Evolutionary conservation across 2,113 vertebrate genomes (phyloP).

Genomic region (Anguilla rostrata): DNA sequence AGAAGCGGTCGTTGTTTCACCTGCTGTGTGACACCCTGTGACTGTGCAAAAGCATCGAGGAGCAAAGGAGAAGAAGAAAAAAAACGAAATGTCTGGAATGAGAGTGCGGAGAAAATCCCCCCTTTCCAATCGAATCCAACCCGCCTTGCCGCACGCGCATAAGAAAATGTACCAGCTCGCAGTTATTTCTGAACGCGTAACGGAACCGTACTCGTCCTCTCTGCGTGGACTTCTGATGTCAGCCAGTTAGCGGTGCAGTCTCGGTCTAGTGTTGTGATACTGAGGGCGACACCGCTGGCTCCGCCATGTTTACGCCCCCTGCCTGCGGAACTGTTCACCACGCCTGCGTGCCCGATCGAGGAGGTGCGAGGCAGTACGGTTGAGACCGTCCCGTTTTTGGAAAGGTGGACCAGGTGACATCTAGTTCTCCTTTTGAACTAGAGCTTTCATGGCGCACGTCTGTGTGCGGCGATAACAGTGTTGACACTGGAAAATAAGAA

Average conservation of each 20-base stretch:
- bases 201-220: conserved; percentile 45
- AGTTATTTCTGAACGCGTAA: conserved; percentile 43
- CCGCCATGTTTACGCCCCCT: conserved; percentile 97
- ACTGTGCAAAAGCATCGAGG: conserved; percentile 59
- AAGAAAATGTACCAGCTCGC: conserved; percentile 55
- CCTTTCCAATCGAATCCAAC: conserved; percentile 47
- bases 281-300: conserved; percentile 66
- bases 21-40: conserved; percentile 63
- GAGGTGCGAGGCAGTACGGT: conserved; percentile 45
- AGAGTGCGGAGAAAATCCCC: conserved; percentile 23
- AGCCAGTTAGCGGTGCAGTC: conserved; percentile 67
- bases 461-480: not conserved
- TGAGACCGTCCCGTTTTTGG: conserved; percentile 34
- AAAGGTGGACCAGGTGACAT: conserved; percentile 55
- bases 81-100: conserved; percentile 34
- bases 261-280: conserved; percentile 69
- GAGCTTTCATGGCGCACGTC: not conserved
- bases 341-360: conserved; percentile 80
- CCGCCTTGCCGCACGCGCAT: conserved; percentile 58
- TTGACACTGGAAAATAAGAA: not conserved
- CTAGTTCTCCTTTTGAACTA: conserved; percentile 35
- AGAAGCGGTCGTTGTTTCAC: conserved; percentile 74
- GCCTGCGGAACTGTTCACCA: conserved; percentile 80
- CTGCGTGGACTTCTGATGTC: conserved; percentile 46
- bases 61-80: not conserved